A percentile compares a stretch with the other conserved stretches of the same genome.
These are phyloP conservation scores for Epinotia demarniana DNA, from an alignment of 2,888 invertebrate genomes.

Conservation along the genomic window DNA sequence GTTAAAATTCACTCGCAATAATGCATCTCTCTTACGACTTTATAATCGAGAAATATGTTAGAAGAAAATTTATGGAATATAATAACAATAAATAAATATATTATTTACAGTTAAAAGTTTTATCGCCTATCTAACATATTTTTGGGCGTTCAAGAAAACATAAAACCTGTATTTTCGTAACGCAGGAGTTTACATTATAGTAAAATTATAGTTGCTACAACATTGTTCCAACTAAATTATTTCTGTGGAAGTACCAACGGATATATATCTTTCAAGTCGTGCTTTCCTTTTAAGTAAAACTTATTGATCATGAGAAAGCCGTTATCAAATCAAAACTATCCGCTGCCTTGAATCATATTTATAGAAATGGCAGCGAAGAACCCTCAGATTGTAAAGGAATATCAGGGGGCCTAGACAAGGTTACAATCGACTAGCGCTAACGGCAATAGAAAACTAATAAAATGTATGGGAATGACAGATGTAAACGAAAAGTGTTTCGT, in stretches of 20 bases:
- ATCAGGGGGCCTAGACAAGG: too few species aligned
- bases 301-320: slow-evolving; percentile 10
- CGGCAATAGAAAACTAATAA: too few species aligned
- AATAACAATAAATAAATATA: slow-evolving; percentile 84
- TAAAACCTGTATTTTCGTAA: slow-evolving; percentile 23
- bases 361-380: not conserved
- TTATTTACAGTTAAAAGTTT: slow-evolving; percentile 82
- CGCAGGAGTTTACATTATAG: slow-evolving; percentile 14
- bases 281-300: not conserved
- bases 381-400: too few species aligned
- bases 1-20: slow-evolving; percentile 71
- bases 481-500: too few species aligned
- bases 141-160: slow-evolving; percentile 59
- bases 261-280: slow-evolving; percentile 2
- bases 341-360: not conserved
- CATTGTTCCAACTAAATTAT: not conserved
- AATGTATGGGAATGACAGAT: too few species aligned
- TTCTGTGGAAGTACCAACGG: slow-evolving; percentile 3
- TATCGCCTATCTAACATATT: slow-evolving; percentile 80
- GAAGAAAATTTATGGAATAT: slow-evolving; percentile 82
- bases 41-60: slow-evolving; percentile 81
- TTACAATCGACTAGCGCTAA: too few species aligned
- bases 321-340: not conserved
- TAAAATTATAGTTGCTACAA: not conserved
- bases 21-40: slow-evolving; percentile 79